Base-by-base conservation (phyloP, 2,888 invertebrate genomes). In the Himalopsyche tibetana region DNA sequence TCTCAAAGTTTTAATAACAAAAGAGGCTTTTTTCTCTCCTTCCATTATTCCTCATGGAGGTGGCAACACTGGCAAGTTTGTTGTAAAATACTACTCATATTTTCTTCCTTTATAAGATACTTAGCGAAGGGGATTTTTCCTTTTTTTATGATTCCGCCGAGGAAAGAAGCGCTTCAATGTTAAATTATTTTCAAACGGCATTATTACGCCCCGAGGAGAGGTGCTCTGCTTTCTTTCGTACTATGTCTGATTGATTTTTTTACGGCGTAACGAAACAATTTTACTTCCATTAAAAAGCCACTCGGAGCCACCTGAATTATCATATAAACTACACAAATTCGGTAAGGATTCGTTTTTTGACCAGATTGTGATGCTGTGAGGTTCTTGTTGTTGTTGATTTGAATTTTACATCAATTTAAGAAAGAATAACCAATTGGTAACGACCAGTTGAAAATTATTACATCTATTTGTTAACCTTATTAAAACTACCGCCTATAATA, bases 11-110 rank as follows among this genome's bases (percentile, higher is more conserved):
- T 63, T 63, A 63, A 63, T 63, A 63, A 63, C 63, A 28, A 63
- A 63, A 63, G 63, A 63, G 63, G 63, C 19, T 63, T 63, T 63
- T 63, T 63, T 63, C 28, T 63, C 28, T 12, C 19, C 8, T 63
- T 63, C 63, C 63, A 28, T 63, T 63, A 28, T 28, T 63, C 6
- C 63, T 63, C 11, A 19, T 19, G 63, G n/a, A 19, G 63, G 63
- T 63, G 63, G 63, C 19, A 63, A 63, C 63, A 19, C 63, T n/a
- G 63, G 19, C 63, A 63, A 63, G 63, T 63, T 63, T 63, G 28
- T 51, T 63, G 28, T 63, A 63, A 63, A 63, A 63, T 63, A 63
- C 63, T n/a, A 63, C 63, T 63, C 63, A 63, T 63, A 63, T 63
- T 63, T 63, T 63, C 63, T 11, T 63, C 63, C 19, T 63, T 63